Evolutionary conservation across 2,797 vertebrate species (phyloP), one percentile per base, ranked within the genome.

Genomic region (Cyclopterus lumpus): DNA sequence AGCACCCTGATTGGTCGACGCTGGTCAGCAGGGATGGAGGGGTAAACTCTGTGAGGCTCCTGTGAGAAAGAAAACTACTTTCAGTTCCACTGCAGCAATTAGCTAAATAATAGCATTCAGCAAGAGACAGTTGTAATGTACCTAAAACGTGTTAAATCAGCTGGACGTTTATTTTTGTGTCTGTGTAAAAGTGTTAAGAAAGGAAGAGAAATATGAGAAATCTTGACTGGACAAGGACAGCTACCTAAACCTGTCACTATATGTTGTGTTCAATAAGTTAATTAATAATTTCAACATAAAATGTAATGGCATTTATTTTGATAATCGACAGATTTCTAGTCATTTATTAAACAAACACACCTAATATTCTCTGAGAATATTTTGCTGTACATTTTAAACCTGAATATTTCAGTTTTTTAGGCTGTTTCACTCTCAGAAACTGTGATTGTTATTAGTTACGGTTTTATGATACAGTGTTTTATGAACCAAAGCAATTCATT

Each of bases 11-110:
- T 93, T 1, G 97, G 97, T 67, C 93, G 93, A 69, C 97, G 95
- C 48, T 93, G 89, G 0, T 95, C 92, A 7, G 96, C 94, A 0
- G 96, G 93, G 76, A 99, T 95, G 1, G 93, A 95, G 3, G 97
- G 97, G 81, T 97, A 99, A 70, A 99, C 89, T 94, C 97, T 96
- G 74, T 98, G 97, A 16, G 95, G 96, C 82, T 97, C 96, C 98
- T 99, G 89, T 24, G 34, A 53, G 14, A 1, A 12, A 61, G 34
- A 46, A n/a, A 4, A 62, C 10, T 54, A 30, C 18, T 57, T 36
- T 70, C 24, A 81, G 51, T 28, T 11, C 22, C 15, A 12, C 3
- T 11, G 7, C 22, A 67, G 16, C 42, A 44, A 10, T 22, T 9
- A 42, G 0, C 40, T 24, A 51, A 14, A 22, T 32, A 20, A 34